Conservation (phyloP, 2,113 vertebrate species). For the Protobothrops mucrosquamatus region DNA sequence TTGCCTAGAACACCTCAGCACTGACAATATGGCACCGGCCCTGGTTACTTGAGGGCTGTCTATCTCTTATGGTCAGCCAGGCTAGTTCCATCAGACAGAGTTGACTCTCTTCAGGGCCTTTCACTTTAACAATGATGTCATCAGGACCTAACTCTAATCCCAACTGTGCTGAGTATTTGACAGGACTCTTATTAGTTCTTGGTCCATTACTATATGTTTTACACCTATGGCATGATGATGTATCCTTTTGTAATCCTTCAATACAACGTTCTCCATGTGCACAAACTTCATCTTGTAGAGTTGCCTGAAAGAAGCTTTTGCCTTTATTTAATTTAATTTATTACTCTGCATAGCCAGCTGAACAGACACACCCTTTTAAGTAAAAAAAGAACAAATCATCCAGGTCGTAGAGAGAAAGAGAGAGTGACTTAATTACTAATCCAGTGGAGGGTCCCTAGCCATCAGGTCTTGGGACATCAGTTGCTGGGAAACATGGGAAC, state of each 20-base stretch:
- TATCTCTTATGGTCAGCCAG: background rate
- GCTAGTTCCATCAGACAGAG: background rate
- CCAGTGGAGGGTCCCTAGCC: background rate
- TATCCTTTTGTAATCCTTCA: background rate
- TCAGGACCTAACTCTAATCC: background rate
- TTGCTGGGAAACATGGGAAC: background rate
- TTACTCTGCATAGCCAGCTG: background rate
- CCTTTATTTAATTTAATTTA: background rate
- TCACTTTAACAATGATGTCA: background rate
- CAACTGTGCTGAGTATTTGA: background rate
- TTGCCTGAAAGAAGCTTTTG: background rate
- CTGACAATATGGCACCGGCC: background rate
- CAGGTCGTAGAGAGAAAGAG: background rate
- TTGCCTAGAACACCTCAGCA: background rate
- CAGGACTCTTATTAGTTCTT: background rate
- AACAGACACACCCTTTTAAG: background rate
- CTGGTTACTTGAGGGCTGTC: background rate
- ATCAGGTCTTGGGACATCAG: background rate
- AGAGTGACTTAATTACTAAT: background rate
- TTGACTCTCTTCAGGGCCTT: background rate
- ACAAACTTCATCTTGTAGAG: background rate
- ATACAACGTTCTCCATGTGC: background rate
- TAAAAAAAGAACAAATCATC: background rate
- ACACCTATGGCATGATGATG: background rate
- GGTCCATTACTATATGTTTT: background rate